phyloP scores from a whole-genome alignment of 2,888 invertebrate genomes.

The Pachycephus smyrnensis region DNA sequence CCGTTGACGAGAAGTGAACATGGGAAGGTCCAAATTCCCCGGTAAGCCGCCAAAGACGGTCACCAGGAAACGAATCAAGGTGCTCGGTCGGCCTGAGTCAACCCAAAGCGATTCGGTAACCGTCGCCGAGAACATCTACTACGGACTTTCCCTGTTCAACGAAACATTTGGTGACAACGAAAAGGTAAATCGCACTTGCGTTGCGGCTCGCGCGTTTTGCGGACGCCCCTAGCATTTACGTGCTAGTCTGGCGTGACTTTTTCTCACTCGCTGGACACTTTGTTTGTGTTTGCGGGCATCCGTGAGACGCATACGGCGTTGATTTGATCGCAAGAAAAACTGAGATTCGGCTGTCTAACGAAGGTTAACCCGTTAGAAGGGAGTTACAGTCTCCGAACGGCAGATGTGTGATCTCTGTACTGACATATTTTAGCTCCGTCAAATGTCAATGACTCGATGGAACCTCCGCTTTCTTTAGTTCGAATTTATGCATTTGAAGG shows the following conservation, averaged over 20 bases:
- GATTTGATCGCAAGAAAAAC: constrained; percentile 38
- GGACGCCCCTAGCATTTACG: constrained; percentile 19
- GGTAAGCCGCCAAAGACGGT: constrained; percentile 90
- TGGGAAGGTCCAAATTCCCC: constrained; percentile 88
- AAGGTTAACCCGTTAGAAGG: constrained; percentile 38
- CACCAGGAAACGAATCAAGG: constrained; percentile 87
- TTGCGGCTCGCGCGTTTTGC: background rate
- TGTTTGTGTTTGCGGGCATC: constrained; percentile 34
- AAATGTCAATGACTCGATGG: constrained; percentile 19
- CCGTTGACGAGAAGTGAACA: constrained; percentile 73
- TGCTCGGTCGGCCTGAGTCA: constrained; percentile 74
- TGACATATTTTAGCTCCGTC: constrained; percentile 6
- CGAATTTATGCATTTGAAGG: background rate
- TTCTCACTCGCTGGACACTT: constrained; percentile 1
- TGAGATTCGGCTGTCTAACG: constrained; percentile 35
- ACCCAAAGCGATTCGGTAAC: constrained; percentile 68
- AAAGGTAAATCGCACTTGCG: constrained; percentile 53
- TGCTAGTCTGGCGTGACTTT: constrained; percentile 24
- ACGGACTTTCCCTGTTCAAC: constrained; percentile 65
- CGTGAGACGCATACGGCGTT: constrained; percentile 46
- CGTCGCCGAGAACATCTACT: constrained; percentile 68
- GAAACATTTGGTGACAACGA: constrained; percentile 63
- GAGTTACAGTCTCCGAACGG: constrained; percentile 13
- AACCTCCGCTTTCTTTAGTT: background rate
- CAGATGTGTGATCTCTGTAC: background rate